phyloP scores from a whole-genome alignment of 2,888 invertebrate genomes.

The Cacoxenus indagator region DNA sequence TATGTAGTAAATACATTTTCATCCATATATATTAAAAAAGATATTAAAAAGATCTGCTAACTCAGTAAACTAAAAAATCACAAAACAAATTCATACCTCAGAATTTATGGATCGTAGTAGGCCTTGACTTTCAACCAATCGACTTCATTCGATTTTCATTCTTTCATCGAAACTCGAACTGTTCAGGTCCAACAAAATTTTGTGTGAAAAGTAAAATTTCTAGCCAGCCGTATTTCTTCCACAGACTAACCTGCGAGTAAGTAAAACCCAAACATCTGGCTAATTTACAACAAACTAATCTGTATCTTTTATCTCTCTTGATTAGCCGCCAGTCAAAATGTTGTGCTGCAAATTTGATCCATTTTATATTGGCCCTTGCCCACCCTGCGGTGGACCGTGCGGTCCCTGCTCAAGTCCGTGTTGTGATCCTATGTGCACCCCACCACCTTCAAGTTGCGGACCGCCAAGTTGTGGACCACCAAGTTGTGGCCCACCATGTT shows the following conservation, averaged over 20 bases:
- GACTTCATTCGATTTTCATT: background rate
- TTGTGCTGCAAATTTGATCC: background rate
- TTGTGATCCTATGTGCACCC: no score
- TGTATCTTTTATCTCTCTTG: no score
- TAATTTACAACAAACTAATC: no score
- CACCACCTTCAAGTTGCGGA: no score
- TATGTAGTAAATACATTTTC: no score
- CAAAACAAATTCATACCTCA: background rate
- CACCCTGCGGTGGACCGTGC: conserved; percentile 11
- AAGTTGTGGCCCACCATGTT: no score
- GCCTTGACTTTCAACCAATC: background rate
- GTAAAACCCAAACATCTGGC: no score
- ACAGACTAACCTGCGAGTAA: no score
- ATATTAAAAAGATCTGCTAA: background rate
- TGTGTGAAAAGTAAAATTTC: background rate
- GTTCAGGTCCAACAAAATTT: background rate
- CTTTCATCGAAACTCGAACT: background rate
- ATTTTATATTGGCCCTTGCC: conserved; percentile 12
- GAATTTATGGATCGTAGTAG: background rate
- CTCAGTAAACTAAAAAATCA: background rate
- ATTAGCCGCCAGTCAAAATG: no score
- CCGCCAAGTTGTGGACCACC: conserved; percentile 7
- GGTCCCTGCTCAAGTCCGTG: no score
- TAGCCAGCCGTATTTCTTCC: no score
- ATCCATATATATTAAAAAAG: no score